Evolutionary conservation across 2,888 invertebrate genomes (phyloP), one percentile per base, ranked within the genome.

Genomic region (Apodemia hepburni): DNA sequence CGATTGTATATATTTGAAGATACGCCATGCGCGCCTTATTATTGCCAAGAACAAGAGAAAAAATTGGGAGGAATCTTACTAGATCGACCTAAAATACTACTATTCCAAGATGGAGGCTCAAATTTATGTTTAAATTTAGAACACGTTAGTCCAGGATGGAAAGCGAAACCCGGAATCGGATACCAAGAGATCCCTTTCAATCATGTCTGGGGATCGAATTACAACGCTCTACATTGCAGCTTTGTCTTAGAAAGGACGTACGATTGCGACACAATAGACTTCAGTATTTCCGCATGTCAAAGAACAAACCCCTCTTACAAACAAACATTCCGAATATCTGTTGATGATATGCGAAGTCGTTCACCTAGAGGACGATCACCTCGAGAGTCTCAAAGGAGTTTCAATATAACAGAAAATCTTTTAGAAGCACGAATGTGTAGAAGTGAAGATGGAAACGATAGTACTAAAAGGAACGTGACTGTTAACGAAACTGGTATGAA

Each of bases 1-100:
- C 93, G 98, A 68, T 96, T 99, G 47, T 99, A 99, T 85, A 96
- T 98, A 62, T 94, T 99, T 64, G 98, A 98, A 82, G 98, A 99
- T 80, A 98, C 98, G 5, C 96, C 96, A 62, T 98, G 98, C 73
- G 97, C 98, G n/a, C 94, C 97, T 74, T 97, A 98, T 85, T 97
- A 97, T 71, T 95, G 95, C 75, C 93, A 93, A 61, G 95, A 95
- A 51, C 94, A 95, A 71, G 96, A 96, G 78, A 94, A 95, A 71
- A 94, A 95, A 74, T 92, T 98, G 64, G 97, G 98, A 7, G 98
- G 98, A 3, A 94, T 95, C 65, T 92, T 98, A 63, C 92, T 99
- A 73, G 98, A 98, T 80, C 97, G 98, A 73, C 96, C 98, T 5
- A 95, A 97, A 76, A 95, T 96, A 57, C 94, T 98, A 73, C 92